Conservation (phyloP, 2,888 invertebrate species). For the Synanthedon tipuliformis region DNA sequence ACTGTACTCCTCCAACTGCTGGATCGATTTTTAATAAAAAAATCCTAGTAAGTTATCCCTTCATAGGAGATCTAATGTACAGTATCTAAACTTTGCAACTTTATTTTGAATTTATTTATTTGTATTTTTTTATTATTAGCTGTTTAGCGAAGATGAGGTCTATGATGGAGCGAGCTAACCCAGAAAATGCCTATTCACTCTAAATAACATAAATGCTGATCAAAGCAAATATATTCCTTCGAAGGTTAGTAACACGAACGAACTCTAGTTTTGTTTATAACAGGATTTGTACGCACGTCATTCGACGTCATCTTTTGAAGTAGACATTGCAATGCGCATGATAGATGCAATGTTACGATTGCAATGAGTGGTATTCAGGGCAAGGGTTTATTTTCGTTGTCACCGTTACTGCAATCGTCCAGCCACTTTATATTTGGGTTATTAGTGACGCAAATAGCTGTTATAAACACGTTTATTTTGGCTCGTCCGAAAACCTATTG, state of each 20-base stretch:
- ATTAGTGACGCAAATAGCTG: constrained; percentile 63
- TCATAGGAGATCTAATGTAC: no score
- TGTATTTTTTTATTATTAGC: no score
- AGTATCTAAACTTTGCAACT: no score
- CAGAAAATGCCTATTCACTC: no score
- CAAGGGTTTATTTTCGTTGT: constrained; percentile 62
- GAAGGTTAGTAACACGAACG: not conserved
- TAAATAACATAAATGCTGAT: no score
- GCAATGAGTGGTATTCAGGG: constrained; percentile 49
- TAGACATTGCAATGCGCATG: constrained; percentile 10
- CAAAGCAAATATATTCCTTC: no score
- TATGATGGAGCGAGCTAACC: no score
- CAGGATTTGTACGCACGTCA: not conserved
- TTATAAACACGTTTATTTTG: constrained; percentile 55
- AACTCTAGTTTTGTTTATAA: not conserved
- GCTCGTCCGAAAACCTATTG: constrained; percentile 45
- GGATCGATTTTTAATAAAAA: no score
- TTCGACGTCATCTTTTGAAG: not conserved
- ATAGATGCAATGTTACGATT: constrained; percentile 26
- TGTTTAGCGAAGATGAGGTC: no score
- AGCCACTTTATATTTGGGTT: constrained; percentile 52
- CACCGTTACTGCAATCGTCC: constrained; percentile 44
- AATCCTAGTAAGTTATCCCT: no score
- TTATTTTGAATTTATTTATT: no score
- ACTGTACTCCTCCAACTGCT: no score